phyloP scores from a whole-genome alignment of 1,140 invertebrate species.

The Penaeus japonicus region DNA sequence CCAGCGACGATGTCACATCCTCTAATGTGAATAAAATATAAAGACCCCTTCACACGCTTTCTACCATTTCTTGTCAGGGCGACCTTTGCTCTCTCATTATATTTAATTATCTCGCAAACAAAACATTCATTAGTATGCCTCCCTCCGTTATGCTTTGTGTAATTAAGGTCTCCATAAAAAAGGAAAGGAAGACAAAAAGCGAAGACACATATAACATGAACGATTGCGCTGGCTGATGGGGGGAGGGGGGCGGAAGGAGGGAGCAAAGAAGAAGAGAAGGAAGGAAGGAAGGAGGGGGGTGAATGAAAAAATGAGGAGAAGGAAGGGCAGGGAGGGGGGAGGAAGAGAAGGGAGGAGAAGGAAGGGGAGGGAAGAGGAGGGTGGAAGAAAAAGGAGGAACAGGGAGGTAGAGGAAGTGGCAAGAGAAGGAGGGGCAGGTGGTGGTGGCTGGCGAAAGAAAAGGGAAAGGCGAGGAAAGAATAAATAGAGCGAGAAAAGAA shows the following conservation, averaged over 20 bases:
- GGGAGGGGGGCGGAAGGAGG: not conserved
- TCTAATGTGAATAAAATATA: too few species aligned
- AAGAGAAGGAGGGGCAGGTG: not conserved
- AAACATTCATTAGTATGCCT: too few species aligned
- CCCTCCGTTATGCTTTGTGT: too few species aligned
- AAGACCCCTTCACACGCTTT: too few species aligned
- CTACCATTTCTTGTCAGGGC: too few species aligned
- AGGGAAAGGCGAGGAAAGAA: not conserved
- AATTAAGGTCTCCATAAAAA: not conserved
- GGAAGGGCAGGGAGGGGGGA: not conserved
- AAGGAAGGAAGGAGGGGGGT: too few species aligned
- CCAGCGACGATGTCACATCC: not conserved
- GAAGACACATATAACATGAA: not conserved
- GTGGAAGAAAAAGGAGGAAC: not conserved
- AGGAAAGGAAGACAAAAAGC: not conserved
- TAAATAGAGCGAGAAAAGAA: not conserved
- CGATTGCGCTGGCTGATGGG: not conserved
- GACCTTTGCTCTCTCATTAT: too few species aligned
- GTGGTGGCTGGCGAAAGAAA: not conserved
- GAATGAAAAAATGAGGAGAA: not conserved
- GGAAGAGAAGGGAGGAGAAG: not conserved
- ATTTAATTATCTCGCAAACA: too few species aligned
- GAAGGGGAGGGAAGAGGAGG: not conserved
- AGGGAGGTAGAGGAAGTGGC: not conserved
- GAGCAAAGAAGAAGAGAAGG: not conserved